These are phyloP conservation scores for Amblyjoppa proteus DNA, from an alignment of 2,888 invertebrate species.

Conservation along the genomic window DNA sequence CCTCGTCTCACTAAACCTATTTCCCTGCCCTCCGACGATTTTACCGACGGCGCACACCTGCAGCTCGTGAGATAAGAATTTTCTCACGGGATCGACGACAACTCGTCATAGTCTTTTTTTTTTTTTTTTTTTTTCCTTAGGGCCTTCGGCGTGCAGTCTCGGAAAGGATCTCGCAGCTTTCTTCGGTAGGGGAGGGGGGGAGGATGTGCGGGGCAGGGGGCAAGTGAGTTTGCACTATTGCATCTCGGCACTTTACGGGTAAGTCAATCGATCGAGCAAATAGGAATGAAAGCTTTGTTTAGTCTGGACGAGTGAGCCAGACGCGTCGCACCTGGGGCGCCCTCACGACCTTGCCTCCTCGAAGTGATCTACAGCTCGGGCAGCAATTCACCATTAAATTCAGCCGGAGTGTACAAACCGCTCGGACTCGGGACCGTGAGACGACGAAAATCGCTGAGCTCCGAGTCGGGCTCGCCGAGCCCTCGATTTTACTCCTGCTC, in stretches of 20 bases:
- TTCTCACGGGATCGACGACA: background rate
- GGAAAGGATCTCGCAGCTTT: background rate
- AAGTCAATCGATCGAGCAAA: conserved; percentile 62
- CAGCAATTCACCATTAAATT: conserved; percentile 36
- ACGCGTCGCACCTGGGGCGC: conserved; percentile 75
- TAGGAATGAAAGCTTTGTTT: conserved; percentile 67
- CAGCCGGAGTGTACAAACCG: background rate
- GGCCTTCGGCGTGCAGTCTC: background rate
- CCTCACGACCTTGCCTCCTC: conserved; percentile 69
- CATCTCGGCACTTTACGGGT: background rate
- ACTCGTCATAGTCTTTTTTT: background rate
- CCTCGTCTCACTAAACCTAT: too few relatives aligned
- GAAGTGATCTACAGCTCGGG: background rate
- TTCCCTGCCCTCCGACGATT: background rate
- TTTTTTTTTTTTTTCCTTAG: background rate
- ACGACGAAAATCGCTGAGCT: conserved; percentile 65
- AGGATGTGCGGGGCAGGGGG: too few relatives aligned
- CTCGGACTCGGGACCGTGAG: conserved; percentile 60
- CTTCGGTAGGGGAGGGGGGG: background rate
- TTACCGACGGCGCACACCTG: conserved; percentile 2
- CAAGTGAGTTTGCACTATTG: background rate
- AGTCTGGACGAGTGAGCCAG: conserved; percentile 69
- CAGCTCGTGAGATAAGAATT: background rate
- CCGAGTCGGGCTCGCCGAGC: conserved; percentile 22
- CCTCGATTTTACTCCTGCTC: conserved; percentile 31